A percentile compares a stretch with the other conserved stretches of the same genome.
phyloP scores from a whole-genome alignment of 2,888 invertebrate species.

The Latrodectus elegans region DNA sequence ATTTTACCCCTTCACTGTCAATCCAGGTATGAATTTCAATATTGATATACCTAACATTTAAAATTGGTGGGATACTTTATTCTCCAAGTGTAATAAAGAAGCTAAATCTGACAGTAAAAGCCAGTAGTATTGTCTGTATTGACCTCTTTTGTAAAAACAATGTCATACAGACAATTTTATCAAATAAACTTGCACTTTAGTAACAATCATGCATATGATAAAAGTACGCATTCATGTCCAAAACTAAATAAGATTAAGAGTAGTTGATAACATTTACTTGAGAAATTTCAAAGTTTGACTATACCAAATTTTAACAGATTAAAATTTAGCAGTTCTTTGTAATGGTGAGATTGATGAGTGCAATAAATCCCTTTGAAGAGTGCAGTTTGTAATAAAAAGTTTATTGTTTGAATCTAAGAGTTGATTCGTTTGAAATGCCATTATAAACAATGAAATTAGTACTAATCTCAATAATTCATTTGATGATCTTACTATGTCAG shows the following conservation, averaged over 20 bases:
- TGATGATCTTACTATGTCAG: neutral
- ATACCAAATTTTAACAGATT: neutral
- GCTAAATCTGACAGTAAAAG: neutral
- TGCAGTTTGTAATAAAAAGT: neutral
- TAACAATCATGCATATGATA: neutral
- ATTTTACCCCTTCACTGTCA: neutral
- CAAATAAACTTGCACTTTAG: conserved; percentile 6
- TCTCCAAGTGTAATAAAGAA: conserved; percentile 7
- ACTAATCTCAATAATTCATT: neutral
- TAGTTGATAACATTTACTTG: neutral
- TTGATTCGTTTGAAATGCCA: neutral
- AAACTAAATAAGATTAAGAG: too few species aligned
- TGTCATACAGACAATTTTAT: neutral
- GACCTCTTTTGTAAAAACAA: neutral
- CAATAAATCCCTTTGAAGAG: conserved; percentile 1
- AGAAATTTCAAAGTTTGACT: neutral
- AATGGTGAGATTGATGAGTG: neutral
- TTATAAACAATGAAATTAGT: neutral
- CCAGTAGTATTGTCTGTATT: neutral
- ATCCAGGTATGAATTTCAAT: neutral
- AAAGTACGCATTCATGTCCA: neutral
- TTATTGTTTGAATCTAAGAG: neutral
- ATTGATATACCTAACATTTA: neutral
- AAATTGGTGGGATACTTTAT: neutral
- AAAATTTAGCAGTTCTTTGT: neutral